These are phyloP conservation scores for Eucidaris tribuloides DNA, from an alignment of 35 echinoderm and acorn worm genomes.

Conservation along the genomic window DNA sequence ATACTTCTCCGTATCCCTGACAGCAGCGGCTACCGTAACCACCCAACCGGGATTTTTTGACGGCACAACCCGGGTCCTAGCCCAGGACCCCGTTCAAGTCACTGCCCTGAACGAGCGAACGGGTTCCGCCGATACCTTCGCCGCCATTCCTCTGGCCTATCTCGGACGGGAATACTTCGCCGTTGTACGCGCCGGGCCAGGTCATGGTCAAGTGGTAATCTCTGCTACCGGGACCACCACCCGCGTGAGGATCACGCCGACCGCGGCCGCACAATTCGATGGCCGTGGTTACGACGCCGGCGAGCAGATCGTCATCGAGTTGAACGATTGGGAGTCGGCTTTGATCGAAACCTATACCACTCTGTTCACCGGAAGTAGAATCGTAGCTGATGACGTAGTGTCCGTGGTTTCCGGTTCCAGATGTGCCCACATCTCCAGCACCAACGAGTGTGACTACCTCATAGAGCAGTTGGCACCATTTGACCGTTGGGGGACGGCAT, in stretches of 20 bases:
- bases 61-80: too few species aligned
- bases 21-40: too few species aligned
- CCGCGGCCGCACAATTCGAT: neutral
- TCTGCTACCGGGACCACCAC: neutral
- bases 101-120: too few species aligned
- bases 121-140: neutral
- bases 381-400: neutral
- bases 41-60: too few species aligned
- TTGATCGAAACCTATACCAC: neutral
- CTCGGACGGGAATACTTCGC: neutral
- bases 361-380: neutral
- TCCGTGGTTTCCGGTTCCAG: neutral
- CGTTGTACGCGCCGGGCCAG: neutral
- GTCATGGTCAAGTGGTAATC: neutral
- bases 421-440: neutral
- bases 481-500: neutral
- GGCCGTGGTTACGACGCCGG: neutral
- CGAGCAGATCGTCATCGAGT: neutral
- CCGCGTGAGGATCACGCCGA: neutral
- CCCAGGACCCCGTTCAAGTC: too few species aligned
- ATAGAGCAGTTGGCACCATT: neutral
- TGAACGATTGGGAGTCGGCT: neutral
- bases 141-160: neutral
- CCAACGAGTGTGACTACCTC: neutral
- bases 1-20: too few species aligned